phyloP scores from a whole-genome alignment of 2,888 invertebrate species.

The Drosophila mettleri region DNA sequence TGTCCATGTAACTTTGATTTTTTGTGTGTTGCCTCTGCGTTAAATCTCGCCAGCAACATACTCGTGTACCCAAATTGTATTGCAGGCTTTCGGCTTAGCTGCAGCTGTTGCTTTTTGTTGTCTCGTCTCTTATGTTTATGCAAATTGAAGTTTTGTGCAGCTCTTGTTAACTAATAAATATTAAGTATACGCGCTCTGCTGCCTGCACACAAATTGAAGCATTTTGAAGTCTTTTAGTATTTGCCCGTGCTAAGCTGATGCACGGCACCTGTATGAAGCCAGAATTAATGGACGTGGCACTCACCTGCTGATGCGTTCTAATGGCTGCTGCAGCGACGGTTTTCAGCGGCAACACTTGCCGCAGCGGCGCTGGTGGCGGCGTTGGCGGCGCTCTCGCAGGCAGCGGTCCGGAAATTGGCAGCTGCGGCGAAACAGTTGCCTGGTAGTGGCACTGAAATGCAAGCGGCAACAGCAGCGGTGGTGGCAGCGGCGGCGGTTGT shows the following conservation, averaged over 20 bases:
- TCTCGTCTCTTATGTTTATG: slow-evolving; percentile 78
- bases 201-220: slow-evolving; percentile 57
- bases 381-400: slow-evolving; percentile 14
- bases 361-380: slow-evolving; percentile 19
- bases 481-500: slow-evolving; percentile 59
- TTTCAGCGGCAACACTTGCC: slow-evolving; percentile 64
- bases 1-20: slow-evolving; percentile 72
- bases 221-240: slow-evolving; percentile 53
- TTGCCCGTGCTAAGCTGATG: slow-evolving; percentile 30
- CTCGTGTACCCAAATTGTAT: slow-evolving; percentile 44
- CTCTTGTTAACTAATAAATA: slow-evolving; percentile 74
- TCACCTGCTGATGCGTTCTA: slow-evolving; percentile 80
- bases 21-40: slow-evolving; percentile 71
- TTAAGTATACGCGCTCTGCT: slow-evolving; percentile 64
- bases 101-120: slow-evolving; percentile 31
- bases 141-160: slow-evolving; percentile 74
- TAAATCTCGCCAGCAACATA: slow-evolving; percentile 68
- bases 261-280: slow-evolving; percentile 18
- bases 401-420: slow-evolving; percentile 9
- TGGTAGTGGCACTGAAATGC: slow-evolving; percentile 45
- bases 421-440: slow-evolving; percentile 5
- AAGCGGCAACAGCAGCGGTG: slow-evolving; percentile 51
- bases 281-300: slow-evolving; percentile 28
- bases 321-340: slow-evolving; percentile 67
- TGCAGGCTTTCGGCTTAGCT: slow-evolving; percentile 31